These are phyloP conservation scores for Drosophila pruinosa DNA, from an alignment of 1,140 invertebrate species.

Conservation along the genomic window DNA sequence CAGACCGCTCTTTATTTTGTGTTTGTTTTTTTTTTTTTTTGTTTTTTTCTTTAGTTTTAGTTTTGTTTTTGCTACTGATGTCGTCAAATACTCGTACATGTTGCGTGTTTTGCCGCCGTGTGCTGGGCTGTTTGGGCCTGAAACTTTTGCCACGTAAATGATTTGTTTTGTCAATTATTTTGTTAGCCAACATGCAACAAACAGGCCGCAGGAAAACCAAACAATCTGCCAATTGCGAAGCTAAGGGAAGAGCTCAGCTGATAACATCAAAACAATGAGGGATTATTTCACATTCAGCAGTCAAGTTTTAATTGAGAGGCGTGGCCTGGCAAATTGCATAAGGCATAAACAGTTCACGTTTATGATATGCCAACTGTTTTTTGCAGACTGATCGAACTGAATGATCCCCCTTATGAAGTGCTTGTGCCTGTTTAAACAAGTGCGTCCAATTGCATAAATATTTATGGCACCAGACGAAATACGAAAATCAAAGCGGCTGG, in stretches of 20 bases:
- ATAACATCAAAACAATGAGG: constrained; percentile 80
- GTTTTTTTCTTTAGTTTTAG: constrained; percentile 6
- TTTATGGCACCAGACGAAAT: constrained; percentile 56
- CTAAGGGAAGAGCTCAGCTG: constrained; percentile 39
- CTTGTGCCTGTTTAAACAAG: constrained; percentile 50
- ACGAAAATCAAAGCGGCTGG: constrained; percentile 41
- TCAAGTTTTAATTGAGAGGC: constrained; percentile 66
- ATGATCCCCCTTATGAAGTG: constrained; percentile 38
- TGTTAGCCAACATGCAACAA: constrained; percentile 77
- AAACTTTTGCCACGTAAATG: constrained; percentile 78
- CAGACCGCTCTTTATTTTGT: neutral
- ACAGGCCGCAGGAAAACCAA: neutral
- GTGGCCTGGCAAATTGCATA: constrained; percentile 55
- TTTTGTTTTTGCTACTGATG: constrained; percentile 41
- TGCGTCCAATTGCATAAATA: constrained; percentile 74
- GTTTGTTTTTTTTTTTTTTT: constrained; percentile 1
- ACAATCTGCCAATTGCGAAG: neutral
- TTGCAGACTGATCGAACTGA: neutral
- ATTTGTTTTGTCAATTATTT: constrained; percentile 82
- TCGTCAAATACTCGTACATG: constrained; percentile 62
- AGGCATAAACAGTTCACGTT: constrained; percentile 47
- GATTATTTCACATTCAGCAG: constrained; percentile 25
- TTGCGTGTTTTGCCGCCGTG: constrained; percentile 74
- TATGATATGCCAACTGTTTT: constrained; percentile 22
- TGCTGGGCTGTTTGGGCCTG: constrained; percentile 41